These are phyloP conservation scores for Cyclophora albipunctata DNA, from an alignment of 2,888 invertebrate species.

Conservation along the genomic window DNA sequence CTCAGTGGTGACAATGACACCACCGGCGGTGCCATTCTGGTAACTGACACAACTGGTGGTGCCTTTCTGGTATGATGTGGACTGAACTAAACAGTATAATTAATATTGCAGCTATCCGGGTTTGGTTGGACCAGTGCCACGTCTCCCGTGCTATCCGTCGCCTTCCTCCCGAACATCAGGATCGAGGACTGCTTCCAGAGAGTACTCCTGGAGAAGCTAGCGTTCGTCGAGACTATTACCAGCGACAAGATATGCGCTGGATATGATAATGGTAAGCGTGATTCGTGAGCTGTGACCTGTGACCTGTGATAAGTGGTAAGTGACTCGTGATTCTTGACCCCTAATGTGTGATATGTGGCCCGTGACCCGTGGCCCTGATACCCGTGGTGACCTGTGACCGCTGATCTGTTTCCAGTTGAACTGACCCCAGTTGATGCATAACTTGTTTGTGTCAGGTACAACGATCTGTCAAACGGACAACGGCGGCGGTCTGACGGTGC, in stretches of 20 bases:
- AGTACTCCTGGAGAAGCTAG: constrained; percentile 4
- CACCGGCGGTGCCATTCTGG: no score
- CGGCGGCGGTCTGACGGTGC: not conserved
- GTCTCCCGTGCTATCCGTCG: constrained; percentile 20
- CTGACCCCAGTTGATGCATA: no score
- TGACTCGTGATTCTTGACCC: no score
- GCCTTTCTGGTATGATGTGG: no score
- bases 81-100: not conserved
- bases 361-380: no score
- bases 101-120: constrained; percentile 22
- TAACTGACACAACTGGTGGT: no score
- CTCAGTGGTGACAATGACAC: no score
- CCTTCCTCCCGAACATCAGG: constrained; percentile 25
- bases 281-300: no score
- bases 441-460: not conserved
- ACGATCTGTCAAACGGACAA: not conserved
- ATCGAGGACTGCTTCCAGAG: constrained; percentile 21
- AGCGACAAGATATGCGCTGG: constrained; percentile 37
- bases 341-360: no score
- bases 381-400: no score
- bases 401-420: no score
- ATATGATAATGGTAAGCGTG: constrained; percentile 14
- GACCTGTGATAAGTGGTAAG: no score
- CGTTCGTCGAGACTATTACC: constrained; percentile 22
- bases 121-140: constrained; percentile 23